These are phyloP conservation scores for Hydroisotoma schaefferi DNA, from an alignment of 2,888 invertebrate species.

Conservation along the genomic window DNA sequence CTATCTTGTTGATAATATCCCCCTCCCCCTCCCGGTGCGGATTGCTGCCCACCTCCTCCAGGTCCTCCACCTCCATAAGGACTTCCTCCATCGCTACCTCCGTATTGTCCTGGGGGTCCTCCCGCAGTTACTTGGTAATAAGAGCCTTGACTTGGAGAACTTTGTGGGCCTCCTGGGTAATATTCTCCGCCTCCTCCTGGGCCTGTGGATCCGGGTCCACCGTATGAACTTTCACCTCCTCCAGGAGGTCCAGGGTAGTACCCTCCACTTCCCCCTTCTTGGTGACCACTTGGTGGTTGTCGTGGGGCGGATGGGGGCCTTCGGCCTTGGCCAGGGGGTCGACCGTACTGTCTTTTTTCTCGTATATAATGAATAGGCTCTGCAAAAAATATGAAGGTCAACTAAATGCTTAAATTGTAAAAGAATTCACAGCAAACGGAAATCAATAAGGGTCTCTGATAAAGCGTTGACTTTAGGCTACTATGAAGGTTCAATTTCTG, in stretches of 20 bases:
- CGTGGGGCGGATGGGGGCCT: constrained; percentile 9
- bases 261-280: not conserved
- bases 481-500: no score
- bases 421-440: not conserved
- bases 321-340: constrained; percentile 10
- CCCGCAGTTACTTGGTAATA: not conserved
- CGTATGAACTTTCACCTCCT: constrained; percentile 7
- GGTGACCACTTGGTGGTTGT: constrained; percentile 8
- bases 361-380: constrained; percentile 11
- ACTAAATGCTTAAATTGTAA: not conserved
- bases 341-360: constrained; percentile 8
- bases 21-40: not conserved
- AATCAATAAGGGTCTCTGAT: no score
- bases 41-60: not conserved
- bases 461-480: no score
- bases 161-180: not conserved
- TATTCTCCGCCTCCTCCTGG: constrained; percentile 1
- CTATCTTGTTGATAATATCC: not conserved
- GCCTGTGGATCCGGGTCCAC: not conserved
- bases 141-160: constrained; percentile 2
- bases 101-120: not conserved
- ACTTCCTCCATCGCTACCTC: not conserved
- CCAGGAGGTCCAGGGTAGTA: not conserved
- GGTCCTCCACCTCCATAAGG: constrained; percentile 7
- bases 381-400: not conserved